Evolutionary conservation across 2,888 invertebrate species (phyloP).

Genomic region (Dascillus cervinus): DNA sequence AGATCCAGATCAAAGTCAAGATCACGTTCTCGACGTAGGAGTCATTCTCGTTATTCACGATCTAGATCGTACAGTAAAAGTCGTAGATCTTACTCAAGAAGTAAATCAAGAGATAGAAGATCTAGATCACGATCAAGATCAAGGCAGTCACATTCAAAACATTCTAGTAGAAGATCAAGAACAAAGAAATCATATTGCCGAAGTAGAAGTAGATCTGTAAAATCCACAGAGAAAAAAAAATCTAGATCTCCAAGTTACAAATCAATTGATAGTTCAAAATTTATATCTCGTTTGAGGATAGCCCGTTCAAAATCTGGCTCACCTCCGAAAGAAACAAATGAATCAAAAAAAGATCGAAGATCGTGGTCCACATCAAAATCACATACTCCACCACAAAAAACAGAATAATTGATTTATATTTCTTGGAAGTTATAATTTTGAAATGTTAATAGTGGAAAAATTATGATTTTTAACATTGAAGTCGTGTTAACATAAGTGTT

Average conservation of each 20-base stretch:
- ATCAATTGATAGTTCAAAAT: constrained; percentile 36
- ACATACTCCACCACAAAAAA: constrained; percentile 1
- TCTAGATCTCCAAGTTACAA: constrained; percentile 18
- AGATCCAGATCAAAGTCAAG: constrained; percentile 33
- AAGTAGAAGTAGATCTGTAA: constrained; percentile 7
- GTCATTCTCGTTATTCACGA: constrained; percentile 18
- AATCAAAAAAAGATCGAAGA: constrained; percentile 34
- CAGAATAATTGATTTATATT: too few relatives aligned
- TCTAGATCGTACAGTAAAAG: constrained; percentile 17
- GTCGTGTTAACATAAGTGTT: too few relatives aligned
- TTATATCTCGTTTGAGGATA: constrained; percentile 32
- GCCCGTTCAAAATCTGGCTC: constrained; percentile 55
- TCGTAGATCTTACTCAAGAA: constrained; percentile 14
- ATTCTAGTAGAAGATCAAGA: constrained; percentile 5
- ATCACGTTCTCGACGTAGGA: constrained; percentile 27
- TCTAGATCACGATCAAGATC: constrained; percentile 19
- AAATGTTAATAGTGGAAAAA: too few relatives aligned
- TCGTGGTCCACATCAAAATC: constrained; percentile 51
- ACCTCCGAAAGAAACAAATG: constrained; percentile 45
- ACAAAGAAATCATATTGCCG: constrained; percentile 2
- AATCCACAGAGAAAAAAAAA: constrained; percentile 15
- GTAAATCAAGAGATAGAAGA: constrained; percentile 16
- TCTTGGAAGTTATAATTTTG: too few relatives aligned
- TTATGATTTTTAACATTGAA: too few relatives aligned
- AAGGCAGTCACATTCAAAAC: constrained; percentile 17